Evolutionary conservation across 1,140 invertebrate genomes (phyloP).

Genomic region (Holcopasites calliopsidis): DNA sequence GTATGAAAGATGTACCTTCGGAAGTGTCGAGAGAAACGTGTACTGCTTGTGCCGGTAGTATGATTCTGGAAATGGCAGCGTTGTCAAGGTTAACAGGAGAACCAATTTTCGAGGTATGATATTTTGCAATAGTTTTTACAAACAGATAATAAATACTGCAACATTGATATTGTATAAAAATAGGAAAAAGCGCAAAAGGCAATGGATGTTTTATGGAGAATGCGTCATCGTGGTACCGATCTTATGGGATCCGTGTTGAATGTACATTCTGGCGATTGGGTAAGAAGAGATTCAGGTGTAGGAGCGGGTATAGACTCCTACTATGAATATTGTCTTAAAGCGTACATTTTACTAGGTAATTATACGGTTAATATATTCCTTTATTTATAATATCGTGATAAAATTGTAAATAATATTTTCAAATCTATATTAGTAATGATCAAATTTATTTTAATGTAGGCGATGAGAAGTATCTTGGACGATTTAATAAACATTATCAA

Average conservation of each 20-base stretch:
- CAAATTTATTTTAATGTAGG: conserved; percentile 78
- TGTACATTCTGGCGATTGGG: conserved; percentile 98
- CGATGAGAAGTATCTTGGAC: conserved; percentile 93
- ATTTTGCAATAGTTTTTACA: conserved; percentile 15
- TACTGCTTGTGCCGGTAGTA: conserved; percentile 98
- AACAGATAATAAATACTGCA: neutral
- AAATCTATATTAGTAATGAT: neutral
- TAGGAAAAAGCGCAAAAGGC: conserved; percentile 95
- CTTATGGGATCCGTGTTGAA: conserved; percentile 96
- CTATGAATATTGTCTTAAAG: conserved; percentile 98
- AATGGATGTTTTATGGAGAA: conserved; percentile 98
- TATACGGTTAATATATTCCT: conserved; percentile 14
- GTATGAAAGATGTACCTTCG: conserved; percentile 88
- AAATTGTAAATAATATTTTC: neutral
- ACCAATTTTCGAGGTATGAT: conserved; percentile 90
- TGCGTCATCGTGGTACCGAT: conserved; percentile 94
- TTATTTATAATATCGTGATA: conserved; percentile 20
- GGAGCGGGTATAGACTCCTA: conserved; percentile 99
- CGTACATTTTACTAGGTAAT: conserved; percentile 87
- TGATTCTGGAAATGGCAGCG: conserved; percentile 98
- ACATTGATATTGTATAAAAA: conserved; percentile 27
- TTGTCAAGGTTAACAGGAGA: conserved; percentile 95
- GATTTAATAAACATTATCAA: conserved; percentile 97
- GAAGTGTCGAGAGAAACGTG: conserved; percentile 93
- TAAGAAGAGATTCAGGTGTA: conserved; percentile 96